Conservation (phyloP, 2,888 invertebrate genomes). For the Copidosoma aretas region DNA sequence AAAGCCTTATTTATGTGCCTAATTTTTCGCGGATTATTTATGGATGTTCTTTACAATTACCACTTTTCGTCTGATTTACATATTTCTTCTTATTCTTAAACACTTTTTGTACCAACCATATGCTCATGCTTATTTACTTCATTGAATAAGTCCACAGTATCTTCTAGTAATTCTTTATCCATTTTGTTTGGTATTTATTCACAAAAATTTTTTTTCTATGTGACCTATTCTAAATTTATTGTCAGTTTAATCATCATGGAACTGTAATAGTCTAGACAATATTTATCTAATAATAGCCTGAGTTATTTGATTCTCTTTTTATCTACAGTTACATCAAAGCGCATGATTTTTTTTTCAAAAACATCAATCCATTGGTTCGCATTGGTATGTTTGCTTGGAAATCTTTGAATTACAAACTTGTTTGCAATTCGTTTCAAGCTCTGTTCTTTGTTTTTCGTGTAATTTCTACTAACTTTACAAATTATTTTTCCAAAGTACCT, state of each 20-base stretch:
- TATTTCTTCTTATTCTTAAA: constrained; percentile 49
- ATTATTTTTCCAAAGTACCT: constrained; percentile 7
- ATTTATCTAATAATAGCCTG: constrained; percentile 30
- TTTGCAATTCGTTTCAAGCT: constrained; percentile 36
- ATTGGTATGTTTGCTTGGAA: constrained; percentile 41
- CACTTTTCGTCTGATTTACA: background rate
- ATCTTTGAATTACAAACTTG: constrained; percentile 43
- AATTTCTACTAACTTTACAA: constrained; percentile 21
- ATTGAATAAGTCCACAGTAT: constrained; percentile 35
- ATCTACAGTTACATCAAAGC: constrained; percentile 36
- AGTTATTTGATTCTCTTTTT: constrained; percentile 33
- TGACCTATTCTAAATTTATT: constrained; percentile 27
- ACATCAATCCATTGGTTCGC: constrained; percentile 41
- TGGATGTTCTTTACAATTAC: too few species aligned
- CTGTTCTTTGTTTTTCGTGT: constrained; percentile 37
- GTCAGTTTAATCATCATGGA: constrained; percentile 37
- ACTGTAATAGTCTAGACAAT: constrained; percentile 38
- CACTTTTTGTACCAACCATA: constrained; percentile 17
- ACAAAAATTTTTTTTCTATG: constrained; percentile 35
- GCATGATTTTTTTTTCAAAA: background rate
- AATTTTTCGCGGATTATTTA: constrained; percentile 37
- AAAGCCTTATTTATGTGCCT: constrained; percentile 35
- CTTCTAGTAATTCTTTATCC: constrained; percentile 37
- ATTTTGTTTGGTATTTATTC: constrained; percentile 40
- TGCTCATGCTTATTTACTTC: constrained; percentile 48